phyloP scores from a whole-genome alignment of 2,113 vertebrate species.

The Sturnira hondurensis region DNA sequence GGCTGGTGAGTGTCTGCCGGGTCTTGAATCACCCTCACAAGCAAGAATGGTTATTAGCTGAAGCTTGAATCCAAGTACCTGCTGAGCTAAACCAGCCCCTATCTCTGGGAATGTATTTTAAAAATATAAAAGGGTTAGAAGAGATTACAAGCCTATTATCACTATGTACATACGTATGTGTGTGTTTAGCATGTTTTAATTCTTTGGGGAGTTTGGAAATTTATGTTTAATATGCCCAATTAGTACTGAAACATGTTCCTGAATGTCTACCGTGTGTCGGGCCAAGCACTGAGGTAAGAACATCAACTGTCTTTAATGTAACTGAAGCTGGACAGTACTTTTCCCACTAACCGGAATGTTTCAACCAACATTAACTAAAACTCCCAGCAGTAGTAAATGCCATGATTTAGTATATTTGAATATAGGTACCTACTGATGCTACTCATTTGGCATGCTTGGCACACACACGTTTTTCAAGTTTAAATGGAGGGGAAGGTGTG shows the following conservation, averaged over 20 bases:
- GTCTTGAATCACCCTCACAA: too few relatives aligned
- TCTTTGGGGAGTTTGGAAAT: not conserved
- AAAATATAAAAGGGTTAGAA: not conserved
- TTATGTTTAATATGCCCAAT: not conserved
- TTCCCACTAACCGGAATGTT: not conserved
- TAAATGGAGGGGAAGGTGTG: not conserved
- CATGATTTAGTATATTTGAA: not conserved
- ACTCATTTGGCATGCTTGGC: not conserved
- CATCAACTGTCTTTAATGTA: not conserved
- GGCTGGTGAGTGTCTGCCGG: too few relatives aligned
- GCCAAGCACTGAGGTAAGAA: not conserved
- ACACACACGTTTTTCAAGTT: not conserved
- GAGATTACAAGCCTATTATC: not conserved
- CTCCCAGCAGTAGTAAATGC: not conserved
- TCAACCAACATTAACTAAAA: not conserved
- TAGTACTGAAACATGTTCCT: not conserved
- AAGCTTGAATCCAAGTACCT: too few relatives aligned
- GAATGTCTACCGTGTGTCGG: not conserved
- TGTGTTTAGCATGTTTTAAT: not conserved
- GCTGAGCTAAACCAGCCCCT: too few relatives aligned
- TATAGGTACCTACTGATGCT: not conserved
- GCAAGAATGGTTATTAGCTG: too few relatives aligned
- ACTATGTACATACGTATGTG: not conserved
- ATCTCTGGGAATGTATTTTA: not conserved
- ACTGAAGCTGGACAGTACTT: not conserved